Base-by-base conservation (phyloP, 2,888 invertebrate genomes). In the Mythimna impura region DNA sequence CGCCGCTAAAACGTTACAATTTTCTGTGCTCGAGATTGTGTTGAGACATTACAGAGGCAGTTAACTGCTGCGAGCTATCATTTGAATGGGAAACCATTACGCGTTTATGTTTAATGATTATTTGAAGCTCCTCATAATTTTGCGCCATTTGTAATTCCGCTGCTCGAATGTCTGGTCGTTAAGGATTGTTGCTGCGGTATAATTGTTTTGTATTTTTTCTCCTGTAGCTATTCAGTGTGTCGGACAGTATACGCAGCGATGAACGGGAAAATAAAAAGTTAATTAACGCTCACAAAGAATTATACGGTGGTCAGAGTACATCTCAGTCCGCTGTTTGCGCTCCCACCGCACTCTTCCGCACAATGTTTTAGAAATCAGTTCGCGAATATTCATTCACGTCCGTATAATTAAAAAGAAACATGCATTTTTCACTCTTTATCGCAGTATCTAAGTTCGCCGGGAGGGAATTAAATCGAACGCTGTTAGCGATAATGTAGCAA, bases 31-130 rank as follows among this genome's bases (percentile, higher is more conserved):
- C 91, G 95, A 94, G 95, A 95, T 95, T 94, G 92, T 91, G 93
- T 93, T 91, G 92, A 93, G 93, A 93, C 93, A 93, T 95, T 92
- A 94, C 92, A 87, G 89, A 85, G 91, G 93, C 92, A 92, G 91
- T 95, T 94, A 94, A 94, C 93, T 93, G 93, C 88, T 90, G 92
- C 88, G 93, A 92, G 93, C 94, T 90, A 94, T 95, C 94, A 94
- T 93, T 93, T 91, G 90, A 92, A 95, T 93, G 93, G 93, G 94
- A 92, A 93, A 93, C 94, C 94, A 93, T 95, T 95, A 93, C 91
- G 90, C 92, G 93, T 94, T 95, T 94, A 94, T 94, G 93, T 94
- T 94, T 95, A 94, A 95, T 94, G 94, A 93, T 95, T 94, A 94
- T 95, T 95, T 94, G 92, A 93, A 94, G 92, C 92, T 91, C 87